These are phyloP conservation scores for Antennarius striatus DNA, from an alignment of 2,113 vertebrate genomes.

Conservation along the genomic window DNA sequence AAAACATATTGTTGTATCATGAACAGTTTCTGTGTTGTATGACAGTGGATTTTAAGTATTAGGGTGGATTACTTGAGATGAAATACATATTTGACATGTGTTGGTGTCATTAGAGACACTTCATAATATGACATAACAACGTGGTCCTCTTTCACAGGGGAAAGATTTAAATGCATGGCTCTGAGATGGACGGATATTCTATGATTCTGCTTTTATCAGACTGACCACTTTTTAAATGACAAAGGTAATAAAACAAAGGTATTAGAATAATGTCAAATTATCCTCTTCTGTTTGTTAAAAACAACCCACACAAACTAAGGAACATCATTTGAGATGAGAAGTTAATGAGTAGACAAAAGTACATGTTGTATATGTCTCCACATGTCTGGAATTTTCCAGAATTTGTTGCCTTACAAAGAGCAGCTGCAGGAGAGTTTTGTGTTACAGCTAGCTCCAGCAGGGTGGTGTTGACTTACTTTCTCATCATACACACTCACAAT, in stretches of 20 bases:
- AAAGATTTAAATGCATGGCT: neutral
- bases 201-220: neutral
- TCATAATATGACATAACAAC: too few relatives aligned
- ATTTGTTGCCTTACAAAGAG: constrained; percentile 11
- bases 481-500: constrained; percentile 29
- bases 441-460: constrained; percentile 50
- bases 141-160: too few relatives aligned
- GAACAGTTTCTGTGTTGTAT: neutral
- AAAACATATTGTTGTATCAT: neutral
- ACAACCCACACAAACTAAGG: neutral
- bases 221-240: neutral
- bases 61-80: too few relatives aligned
- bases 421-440: constrained; percentile 55
- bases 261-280: too few relatives aligned
- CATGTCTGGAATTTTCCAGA: constrained; percentile 37
- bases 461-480: constrained; percentile 66
- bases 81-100: too few relatives aligned
- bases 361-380: neutral
- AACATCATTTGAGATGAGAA: neutral
- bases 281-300: too few relatives aligned
- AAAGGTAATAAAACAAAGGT: too few relatives aligned
- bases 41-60: too few relatives aligned
- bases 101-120: too few relatives aligned
- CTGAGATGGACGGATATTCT: neutral
- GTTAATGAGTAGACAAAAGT: neutral